Evolutionary conservation across 1,140 invertebrate genomes (phyloP).

Genomic region (Holotrichia oblita): DNA sequence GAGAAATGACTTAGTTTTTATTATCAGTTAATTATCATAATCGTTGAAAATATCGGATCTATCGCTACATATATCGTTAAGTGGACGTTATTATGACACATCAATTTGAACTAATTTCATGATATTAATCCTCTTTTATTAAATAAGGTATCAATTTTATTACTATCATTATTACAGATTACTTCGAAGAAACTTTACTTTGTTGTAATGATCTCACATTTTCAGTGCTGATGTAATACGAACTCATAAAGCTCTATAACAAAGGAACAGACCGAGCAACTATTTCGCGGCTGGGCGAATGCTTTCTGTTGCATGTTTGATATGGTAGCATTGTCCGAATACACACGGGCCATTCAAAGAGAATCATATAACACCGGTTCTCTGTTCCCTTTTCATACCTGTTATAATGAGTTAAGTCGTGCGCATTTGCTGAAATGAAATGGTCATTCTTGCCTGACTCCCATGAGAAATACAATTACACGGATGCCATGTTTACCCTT

Average conservation of each 20-base stretch:
- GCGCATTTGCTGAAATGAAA: slow-evolving; percentile 28
- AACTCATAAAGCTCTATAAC: slow-evolving; percentile 7
- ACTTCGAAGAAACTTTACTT: background rate
- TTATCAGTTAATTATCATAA: too few relatives aligned
- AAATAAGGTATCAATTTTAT: background rate
- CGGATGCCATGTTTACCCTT: background rate
- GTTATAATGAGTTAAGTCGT: slow-evolving; percentile 28
- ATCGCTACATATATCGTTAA: too few relatives aligned
- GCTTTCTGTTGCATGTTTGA: slow-evolving; percentile 38
- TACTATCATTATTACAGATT: background rate
- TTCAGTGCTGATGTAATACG: slow-evolving; percentile 5
- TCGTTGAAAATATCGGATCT: too few relatives aligned
- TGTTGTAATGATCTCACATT: background rate
- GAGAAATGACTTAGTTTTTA: too few relatives aligned
- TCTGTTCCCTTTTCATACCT: slow-evolving; percentile 36
- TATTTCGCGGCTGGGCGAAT: slow-evolving; percentile 34
- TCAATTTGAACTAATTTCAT: too few relatives aligned
- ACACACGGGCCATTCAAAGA: slow-evolving; percentile 10
- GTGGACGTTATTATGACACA: too few relatives aligned
- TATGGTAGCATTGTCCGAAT: slow-evolving; percentile 38
- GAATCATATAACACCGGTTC: slow-evolving; percentile 28
- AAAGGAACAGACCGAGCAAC: slow-evolving; percentile 25
- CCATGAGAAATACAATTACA: slow-evolving; percentile 23
- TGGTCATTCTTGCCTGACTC: slow-evolving; percentile 12
- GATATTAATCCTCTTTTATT: too few relatives aligned